Conservation (phyloP, 2,888 invertebrate species). For the Cistogaster globosa region DNA sequence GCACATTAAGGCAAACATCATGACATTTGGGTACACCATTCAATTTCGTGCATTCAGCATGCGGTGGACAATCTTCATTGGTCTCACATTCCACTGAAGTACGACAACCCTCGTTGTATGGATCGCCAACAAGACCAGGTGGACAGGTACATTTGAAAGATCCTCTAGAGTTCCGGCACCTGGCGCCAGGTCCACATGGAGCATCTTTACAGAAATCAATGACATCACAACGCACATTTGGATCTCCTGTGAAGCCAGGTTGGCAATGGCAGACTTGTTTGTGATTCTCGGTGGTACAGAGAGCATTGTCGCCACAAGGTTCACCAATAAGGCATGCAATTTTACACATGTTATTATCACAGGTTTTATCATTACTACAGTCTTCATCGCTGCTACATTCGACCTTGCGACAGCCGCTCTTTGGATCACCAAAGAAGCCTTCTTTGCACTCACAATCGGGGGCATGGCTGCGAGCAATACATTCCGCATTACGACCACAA, state of each 20-base stretch:
- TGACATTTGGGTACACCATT: conserved; percentile 91
- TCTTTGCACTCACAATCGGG: conserved; percentile 90
- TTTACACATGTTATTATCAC: conserved; percentile 92
- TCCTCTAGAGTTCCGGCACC: conserved; percentile 91
- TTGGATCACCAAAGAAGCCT: conserved; percentile 92
- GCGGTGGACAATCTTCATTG: conserved; percentile 91
- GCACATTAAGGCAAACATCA: conserved; percentile 90
- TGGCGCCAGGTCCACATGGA: conserved; percentile 91
- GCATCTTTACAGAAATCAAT: conserved; percentile 91
- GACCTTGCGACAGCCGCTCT: conserved; percentile 90
- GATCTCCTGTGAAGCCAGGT: conserved; percentile 93
- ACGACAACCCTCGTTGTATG: conserved; percentile 92
- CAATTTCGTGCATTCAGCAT: conserved; percentile 89
- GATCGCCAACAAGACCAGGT: conserved; percentile 91
- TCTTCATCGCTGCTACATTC: conserved; percentile 89
- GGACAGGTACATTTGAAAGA: conserved; percentile 92
- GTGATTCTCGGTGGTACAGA: conserved; percentile 93
- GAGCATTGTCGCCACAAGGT: conserved; percentile 92
- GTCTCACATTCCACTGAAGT: conserved; percentile 91
- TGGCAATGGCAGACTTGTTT: conserved; percentile 92
- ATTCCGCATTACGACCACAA: conserved; percentile 93
- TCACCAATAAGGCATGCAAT: conserved; percentile 93
- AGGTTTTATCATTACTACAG: conserved; percentile 92
- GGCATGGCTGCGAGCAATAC: conserved; percentile 88
- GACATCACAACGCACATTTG: conserved; percentile 87